These are phyloP conservation scores for Stratiomys singularior DNA, from an alignment of 2,888 invertebrate genomes.

Conservation along the genomic window DNA sequence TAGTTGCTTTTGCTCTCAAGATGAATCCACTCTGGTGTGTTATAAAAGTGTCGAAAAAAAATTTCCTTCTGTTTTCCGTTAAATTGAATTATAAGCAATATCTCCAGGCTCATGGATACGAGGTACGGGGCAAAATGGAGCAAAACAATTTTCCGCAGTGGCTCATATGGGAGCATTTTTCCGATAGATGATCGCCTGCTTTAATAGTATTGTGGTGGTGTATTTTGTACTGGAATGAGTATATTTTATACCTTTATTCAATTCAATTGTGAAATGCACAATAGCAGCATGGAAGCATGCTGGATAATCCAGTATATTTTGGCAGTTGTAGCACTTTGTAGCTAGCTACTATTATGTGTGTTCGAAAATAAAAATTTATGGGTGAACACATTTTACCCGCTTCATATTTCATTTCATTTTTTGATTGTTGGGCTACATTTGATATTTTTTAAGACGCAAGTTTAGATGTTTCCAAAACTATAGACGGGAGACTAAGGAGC, in stretches of 20 bases:
- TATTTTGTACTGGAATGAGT: conserved; percentile 37
- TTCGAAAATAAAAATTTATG: conserved; percentile 15
- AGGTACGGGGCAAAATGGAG: conserved; percentile 29
- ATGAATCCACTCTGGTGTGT: neutral
- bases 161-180: conserved; percentile 53
- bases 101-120: conserved; percentile 16
- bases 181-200: conserved; percentile 32
- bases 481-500: no score
- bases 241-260: conserved; percentile 40
- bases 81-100: conserved; percentile 49
- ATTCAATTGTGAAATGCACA: conserved; percentile 35
- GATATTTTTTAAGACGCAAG: no score
- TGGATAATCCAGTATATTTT: neutral
- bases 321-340: neutral
- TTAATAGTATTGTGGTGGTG: conserved; percentile 33
- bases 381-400: neutral
- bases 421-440: no score
- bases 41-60: conserved; percentile 40
- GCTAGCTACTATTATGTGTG: neutral
- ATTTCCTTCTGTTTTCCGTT: conserved; percentile 39
- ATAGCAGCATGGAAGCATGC: neutral
- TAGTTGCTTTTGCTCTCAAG: conserved; percentile 10
- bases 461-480: no score
- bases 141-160: conserved; percentile 53
- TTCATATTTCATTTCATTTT: no score